Base-by-base conservation (phyloP, 2,888 invertebrate species). In the Drosophila macrospina region DNA sequence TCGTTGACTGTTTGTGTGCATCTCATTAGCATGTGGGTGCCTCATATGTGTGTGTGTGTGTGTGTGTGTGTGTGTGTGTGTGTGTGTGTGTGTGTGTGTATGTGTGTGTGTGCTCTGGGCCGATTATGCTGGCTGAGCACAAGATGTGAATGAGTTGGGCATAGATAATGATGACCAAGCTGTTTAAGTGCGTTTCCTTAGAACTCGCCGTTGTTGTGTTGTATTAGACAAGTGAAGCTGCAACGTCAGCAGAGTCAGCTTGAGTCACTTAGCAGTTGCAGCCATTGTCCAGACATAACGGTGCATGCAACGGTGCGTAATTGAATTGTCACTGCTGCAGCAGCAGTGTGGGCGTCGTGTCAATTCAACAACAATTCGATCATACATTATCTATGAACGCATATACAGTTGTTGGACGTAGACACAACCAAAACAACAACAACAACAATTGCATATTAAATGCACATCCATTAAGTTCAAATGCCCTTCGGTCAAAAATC, bases 11-110 rank as follows among this genome's bases (percentile, higher is more conserved):
- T 77, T 66, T 80, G 69, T 80, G 69, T 56, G 48, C 65, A 39
- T 69, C 75, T 85, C 70, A 83, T 81, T 85, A 82, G 69, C 85
- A 75, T 85, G 80, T 83, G 83, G 79, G 82, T 74, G 80, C 61
- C 39, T 32, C 24, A 4, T 41, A 42, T 36, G 36, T 30, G 5
- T 30, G 5, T 45, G 34, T 50, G 34, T 52, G n/a, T 50, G 50
- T 41, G 32, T n/a, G 30, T 24, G 13, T 47, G 47, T 50, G 50
- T 41, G 32, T n/a, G 30, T 24, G 13, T 47, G 47, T 50, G 50
- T 41, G 32, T n/a, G 30, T 24, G 13, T 47, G 47, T n/a, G n/a
- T n/a, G n/a, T n/a, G n/a, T n/a, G 20, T 47, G 60, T 48, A 56
- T 42, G 44, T 50, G 50, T 41, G 32, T n/a, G 30, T 24, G 13